Conservation (phyloP, 2,113 vertebrate species). For the Scartelaos histophorus region DNA sequence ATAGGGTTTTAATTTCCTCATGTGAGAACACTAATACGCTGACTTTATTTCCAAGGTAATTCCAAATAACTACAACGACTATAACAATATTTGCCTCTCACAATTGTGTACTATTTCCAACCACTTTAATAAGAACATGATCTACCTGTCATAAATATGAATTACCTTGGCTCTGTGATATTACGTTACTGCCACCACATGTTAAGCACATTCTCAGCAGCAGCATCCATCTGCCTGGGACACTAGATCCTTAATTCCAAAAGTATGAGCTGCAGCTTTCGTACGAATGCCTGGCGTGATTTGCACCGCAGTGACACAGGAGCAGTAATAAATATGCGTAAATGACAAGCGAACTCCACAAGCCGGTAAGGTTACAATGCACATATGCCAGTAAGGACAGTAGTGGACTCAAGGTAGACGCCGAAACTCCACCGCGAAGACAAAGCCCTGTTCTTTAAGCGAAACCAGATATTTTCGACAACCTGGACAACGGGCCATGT, state of each 20-base stretch:
- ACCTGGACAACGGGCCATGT: constrained; percentile 58
- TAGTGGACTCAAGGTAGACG: constrained; percentile 25
- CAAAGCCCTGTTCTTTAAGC: constrained; percentile 62
- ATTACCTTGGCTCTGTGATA: constrained; percentile 32
- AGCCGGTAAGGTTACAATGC: constrained; percentile 47
- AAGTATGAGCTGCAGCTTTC: constrained; percentile 41
- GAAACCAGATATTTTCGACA: constrained; percentile 69
- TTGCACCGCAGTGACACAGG: constrained; percentile 3
- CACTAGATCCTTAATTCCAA: constrained; percentile 27
- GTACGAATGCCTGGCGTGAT: constrained; percentile 11
- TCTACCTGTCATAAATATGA: constrained; percentile 41
- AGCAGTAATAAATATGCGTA: constrained; percentile 48
- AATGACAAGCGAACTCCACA: constrained; percentile 44
- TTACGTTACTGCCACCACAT: constrained; percentile 50
- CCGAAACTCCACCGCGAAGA: constrained; percentile 41
- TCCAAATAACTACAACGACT: not conserved
- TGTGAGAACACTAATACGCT: not conserved
- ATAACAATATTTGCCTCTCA: not conserved
- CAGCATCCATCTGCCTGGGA: constrained; percentile 28
- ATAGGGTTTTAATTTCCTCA: not conserved
- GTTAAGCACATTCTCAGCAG: constrained; percentile 31
- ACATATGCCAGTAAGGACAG: constrained; percentile 36
- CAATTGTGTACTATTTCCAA: not conserved
- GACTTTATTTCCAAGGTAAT: not conserved
- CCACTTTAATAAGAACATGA: not conserved